Percentiles rank a stretch among this genome's conserved stretches.
These are phyloP conservation scores for Apamea monoglypha DNA, from an alignment of 2,888 invertebrate genomes.

Conservation along the genomic window DNA sequence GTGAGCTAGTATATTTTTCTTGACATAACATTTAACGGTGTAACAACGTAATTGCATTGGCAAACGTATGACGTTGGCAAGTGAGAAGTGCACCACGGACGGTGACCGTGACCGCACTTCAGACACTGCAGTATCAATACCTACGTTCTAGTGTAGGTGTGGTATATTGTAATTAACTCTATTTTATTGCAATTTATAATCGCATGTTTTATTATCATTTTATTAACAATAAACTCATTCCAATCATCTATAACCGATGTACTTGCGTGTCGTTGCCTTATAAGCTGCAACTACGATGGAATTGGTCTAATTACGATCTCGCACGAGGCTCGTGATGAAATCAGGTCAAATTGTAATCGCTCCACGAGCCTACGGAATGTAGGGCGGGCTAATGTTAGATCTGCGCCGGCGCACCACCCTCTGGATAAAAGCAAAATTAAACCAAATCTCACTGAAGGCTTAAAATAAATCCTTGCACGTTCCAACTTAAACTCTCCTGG, in stretches of 20 bases:
- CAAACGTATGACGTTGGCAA: constrained; percentile 57
- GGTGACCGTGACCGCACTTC: constrained; percentile 68
- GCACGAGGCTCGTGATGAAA: constrained; percentile 78
- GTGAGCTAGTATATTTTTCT: constrained; percentile 41
- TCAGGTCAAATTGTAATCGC: constrained; percentile 83
- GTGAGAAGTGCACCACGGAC: constrained; percentile 58
- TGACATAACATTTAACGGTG: constrained; percentile 58
- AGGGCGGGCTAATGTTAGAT: constrained; percentile 87
- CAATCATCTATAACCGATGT: constrained; percentile 9
- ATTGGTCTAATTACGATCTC: constrained; percentile 63
- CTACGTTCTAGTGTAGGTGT: constrained; percentile 32
- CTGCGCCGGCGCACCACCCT: constrained; percentile 78
- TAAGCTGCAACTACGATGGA: constrained; percentile 29
- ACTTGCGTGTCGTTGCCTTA: constrained; percentile 12
- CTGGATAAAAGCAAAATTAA: constrained; percentile 77
- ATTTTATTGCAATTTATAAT: constrained; percentile 24
- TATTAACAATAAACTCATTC: constrained; percentile 15
- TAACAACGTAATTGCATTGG: constrained; percentile 59
- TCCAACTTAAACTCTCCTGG: constrained; percentile 55
- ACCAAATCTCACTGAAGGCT: constrained; percentile 64
- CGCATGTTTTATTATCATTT: neutral
- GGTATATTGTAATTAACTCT: constrained; percentile 14
- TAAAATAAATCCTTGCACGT: constrained; percentile 71
- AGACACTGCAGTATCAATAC: constrained; percentile 39
- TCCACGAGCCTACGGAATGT: constrained; percentile 84